These are phyloP conservation scores for Syncerus caffer DNA, from an alignment of 2,797 vertebrate species.

Conservation along the genomic window DNA sequence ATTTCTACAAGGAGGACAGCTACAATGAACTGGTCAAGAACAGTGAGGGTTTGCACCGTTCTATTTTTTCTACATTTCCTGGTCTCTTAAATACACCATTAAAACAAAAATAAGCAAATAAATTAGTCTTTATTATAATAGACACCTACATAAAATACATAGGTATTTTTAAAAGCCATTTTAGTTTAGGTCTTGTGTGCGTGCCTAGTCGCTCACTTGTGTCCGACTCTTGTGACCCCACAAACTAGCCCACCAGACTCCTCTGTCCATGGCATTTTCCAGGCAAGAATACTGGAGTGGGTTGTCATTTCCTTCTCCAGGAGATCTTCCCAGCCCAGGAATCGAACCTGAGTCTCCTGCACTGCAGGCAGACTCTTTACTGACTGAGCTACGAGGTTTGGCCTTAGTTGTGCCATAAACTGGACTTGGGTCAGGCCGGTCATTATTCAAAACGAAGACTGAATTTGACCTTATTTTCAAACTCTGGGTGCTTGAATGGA, in stretches of 20 bases:
- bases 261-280: background rate
- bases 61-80: background rate
- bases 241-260: background rate
- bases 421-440: background rate
- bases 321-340: background rate
- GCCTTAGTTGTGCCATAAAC: background rate
- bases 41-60: background rate
- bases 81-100: background rate
- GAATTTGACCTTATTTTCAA: background rate
- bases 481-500: background rate
- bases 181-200: background rate
- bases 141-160: background rate
- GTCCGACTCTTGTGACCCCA: background rate
- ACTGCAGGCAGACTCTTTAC: background rate
- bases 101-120: background rate
- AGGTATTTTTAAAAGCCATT: background rate
- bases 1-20: background rate
- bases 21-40: background rate
- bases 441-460: background rate
- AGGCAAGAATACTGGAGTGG: background rate
- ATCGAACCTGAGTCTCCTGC: background rate
- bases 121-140: background rate
- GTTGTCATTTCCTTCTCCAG: background rate
- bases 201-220: background rate
- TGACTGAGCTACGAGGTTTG: background rate